Evolutionary conservation across 2,888 invertebrate species (phyloP), one percentile per base, ranked within the genome.

Genomic region (Pheosia gnoma): DNA sequence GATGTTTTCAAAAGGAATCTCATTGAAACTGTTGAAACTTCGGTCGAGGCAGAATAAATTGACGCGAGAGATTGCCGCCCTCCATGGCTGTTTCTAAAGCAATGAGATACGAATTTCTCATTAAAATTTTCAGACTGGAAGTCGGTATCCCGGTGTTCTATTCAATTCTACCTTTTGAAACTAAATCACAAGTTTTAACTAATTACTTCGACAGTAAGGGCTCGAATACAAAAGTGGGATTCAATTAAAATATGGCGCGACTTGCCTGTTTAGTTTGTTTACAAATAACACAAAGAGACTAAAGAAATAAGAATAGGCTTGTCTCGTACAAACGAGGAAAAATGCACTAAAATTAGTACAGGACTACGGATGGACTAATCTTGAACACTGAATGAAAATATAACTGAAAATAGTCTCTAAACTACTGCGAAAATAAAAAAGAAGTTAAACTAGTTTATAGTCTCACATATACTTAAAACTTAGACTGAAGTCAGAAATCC

Each of bases 31-130:
- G 80, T 80, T 70, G 75, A 84, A 86, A 88, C 81, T 87, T 86
- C 78, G 75, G 79, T 76, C 75, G 77, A 80, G 80, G 80, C 80
- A 81, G 83, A 86, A 89, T 89, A 86, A 87, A 90, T 87, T 87
- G 86, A 84, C 83, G 83, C 80, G 77, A 74, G 75, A 85, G 84
- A 87, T 86, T 81, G 84, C 79, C 79, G 74, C 80, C 82, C 82
- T 84, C 83, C 79, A 75, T 79, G 74, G 77, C 84, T 84, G 85
- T 86, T 86, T 84, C 84, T 81, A 85, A 87, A 87, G 86, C 87
- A 82, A 84, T 84, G 83, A 88, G 89, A 89, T 89, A 88, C 89
- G 89, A 90, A 90, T 83, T 90, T 90, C 90, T 92, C 90, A 91
- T 92, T 91, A 90, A 91, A 91, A 90, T 91, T 87, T 90, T 81